Evolutionary conservation across 1,140 invertebrate species (phyloP), one percentile per base, ranked within the genome.

Genomic region (Papilio helenus): DNA sequence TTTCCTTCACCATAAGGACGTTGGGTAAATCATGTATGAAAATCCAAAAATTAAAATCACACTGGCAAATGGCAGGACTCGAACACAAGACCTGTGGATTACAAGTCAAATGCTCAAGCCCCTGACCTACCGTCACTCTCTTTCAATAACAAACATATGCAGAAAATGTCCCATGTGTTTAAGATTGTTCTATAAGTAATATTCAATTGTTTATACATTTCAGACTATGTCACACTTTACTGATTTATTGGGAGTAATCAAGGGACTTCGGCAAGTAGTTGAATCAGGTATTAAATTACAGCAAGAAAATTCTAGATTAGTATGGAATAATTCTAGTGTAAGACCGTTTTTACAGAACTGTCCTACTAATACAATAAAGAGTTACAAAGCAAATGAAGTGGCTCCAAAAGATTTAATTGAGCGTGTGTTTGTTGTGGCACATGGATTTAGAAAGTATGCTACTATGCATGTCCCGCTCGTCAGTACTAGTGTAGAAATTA

Each of bases 261-360:
- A 95, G 84, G 96, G 96, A 29, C 83, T 96, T 79, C 95, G 96
- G 85, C 91, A 95, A 61, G 95, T 97, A 79, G 87, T 95, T 72
- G 95, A 96, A 84, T 95, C 96, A 71, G 95, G 95, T 61, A 85
- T 94, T 49, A 96, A 95, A 88, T 87, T 96, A 72, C 96, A 97
- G 85, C 92, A 95, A 84, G 89, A 95, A 79, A 90, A 93, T 85
- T 89, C 95, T 86, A 95, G 93, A 88, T 87, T 95, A 84, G 90
- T 96, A 81, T 96, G 96, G 95, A 92, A 94, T 89, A 96, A 96
- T 84, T 97, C 96, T 42, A 97, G 95, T 87, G 81, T 96, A 26
- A 95, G 92, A 79, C 93, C 94, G 73, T 81, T 95, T 49, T 78
- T 95, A 65, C 88, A 95, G 79, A 87, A 81, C 49, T 95, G 95